These are phyloP conservation scores for Alexandromys fortis DNA, from an alignment of 2,113 vertebrate species.

Conservation along the genomic window DNA sequence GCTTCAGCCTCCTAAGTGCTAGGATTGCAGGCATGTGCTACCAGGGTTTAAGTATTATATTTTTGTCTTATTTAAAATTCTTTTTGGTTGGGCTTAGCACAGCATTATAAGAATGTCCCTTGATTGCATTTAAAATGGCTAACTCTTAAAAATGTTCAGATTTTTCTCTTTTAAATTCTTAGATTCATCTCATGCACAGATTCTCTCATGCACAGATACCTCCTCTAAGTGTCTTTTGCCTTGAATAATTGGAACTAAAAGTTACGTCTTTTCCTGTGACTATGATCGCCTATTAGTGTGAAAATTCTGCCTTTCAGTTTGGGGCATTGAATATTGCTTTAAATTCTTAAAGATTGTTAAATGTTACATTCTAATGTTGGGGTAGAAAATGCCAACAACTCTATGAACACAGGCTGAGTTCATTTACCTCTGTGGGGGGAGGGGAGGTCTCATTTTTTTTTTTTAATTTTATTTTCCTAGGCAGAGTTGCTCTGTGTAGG, in stretches of 20 bases:
- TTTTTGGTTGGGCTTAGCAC: background rate
- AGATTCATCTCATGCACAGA: too few species aligned
- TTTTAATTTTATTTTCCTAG: too few species aligned
- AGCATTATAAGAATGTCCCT: background rate
- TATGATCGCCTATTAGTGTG: background rate
- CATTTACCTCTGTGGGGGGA: background rate
- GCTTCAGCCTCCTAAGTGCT: background rate
- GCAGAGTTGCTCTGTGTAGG: background rate
- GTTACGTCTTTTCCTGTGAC: background rate
- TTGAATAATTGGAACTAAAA: constrained; percentile 44
- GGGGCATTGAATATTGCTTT: constrained; percentile 34
- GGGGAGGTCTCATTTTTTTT: background rate
- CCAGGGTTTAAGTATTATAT: background rate
- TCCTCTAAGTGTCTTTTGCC: constrained; percentile 4
- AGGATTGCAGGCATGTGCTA: background rate
- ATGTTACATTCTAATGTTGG: constrained; percentile 43
- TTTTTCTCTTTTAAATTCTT: constrained; percentile 38
- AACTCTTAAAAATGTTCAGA: constrained; percentile 33
- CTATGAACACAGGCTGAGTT: background rate
- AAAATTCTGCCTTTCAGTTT: constrained; percentile 37
- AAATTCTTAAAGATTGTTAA: background rate
- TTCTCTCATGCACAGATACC: background rate
- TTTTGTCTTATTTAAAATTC: background rate
- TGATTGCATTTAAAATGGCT: constrained; percentile 30
- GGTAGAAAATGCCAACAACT: constrained; percentile 36